phyloP scores from a whole-genome alignment of 2,113 vertebrate species.

The Oryzias celebensis region DNA sequence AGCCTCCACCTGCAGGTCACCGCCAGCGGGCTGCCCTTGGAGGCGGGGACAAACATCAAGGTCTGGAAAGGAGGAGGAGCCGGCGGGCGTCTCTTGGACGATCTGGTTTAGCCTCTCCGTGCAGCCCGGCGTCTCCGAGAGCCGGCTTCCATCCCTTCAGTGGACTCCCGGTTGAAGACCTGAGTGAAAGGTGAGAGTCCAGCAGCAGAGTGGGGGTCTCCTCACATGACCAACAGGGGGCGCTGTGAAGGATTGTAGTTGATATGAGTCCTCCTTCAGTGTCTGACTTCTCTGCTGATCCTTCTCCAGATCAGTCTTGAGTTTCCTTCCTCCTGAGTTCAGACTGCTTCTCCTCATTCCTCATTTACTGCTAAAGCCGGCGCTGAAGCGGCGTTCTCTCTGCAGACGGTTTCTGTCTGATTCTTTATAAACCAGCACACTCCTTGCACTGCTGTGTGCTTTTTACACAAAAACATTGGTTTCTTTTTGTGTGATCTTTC shows the following conservation, averaged over 20 bases:
- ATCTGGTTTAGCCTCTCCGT: conserved; percentile 80
- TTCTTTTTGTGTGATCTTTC: no score
- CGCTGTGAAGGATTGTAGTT: no score
- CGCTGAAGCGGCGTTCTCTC: no score
- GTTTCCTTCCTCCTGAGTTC: conserved; percentile 71
- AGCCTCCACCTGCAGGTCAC: conserved; percentile 77
- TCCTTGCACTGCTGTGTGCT: conserved; percentile 19
- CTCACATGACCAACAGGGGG: no score
- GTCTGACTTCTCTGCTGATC: conserved; percentile 39
- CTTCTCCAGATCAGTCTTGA: conserved; percentile 65
- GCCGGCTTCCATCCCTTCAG: conserved; percentile 69
- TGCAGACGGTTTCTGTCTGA: no score
- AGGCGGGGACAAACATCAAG: conserved; percentile 57
- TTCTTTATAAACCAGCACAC: conserved; percentile 31
- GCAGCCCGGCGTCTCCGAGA: conserved; percentile 69
- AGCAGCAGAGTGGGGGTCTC: no score
- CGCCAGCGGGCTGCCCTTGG: conserved; percentile 82
- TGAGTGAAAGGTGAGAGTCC: conserved; percentile 84
- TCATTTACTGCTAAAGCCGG: no score
- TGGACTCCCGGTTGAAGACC: conserved; percentile 68
- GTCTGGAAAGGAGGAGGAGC: conserved; percentile 89
- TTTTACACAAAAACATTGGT: neutral
- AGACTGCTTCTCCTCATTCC: conserved; percentile 13
- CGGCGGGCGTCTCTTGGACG: conserved; percentile 84
- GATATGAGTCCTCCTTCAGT: neutral